Evolutionary conservation across 2,797 vertebrate genomes (phyloP), one percentile per base, ranked within the genome.

Genomic region (Gallinago stenura): DNA sequence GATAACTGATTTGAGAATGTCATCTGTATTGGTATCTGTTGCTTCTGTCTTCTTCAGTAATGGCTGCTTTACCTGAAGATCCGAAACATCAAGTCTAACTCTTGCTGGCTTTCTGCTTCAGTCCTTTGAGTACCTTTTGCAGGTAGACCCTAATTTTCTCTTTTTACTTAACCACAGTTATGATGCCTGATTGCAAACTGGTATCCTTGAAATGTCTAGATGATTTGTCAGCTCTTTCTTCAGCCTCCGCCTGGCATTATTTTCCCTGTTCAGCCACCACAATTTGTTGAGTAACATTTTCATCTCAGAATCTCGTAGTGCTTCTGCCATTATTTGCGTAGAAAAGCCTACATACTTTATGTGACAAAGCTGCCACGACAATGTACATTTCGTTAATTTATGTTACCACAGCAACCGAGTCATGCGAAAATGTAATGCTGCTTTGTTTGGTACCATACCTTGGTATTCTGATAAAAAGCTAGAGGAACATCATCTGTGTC

Each of bases 391-490:
- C 35, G 61, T 86, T 91, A 83, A 91, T 90, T 81, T 90, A 58
- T 82, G 96, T 96, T 95, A 69, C 93, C 87, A 90, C 90, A 94
- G 94, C 91, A 95, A 95, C 88, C 68, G 69, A 94, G 37, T 86
- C 79, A 81, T 65, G 77, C 2, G 7, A 87, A 91, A 85, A 89
- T 31, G 35, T 75, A 53, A 30, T n/a, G 57, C 83, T 85, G 48
- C 41, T 20, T 65, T 93, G 89, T 91, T 78, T 93, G 72, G n/a
- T 88, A n/a, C 53, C 68, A 57, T 45, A 78, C 72, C 75, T 83
- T 80, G 37, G 39, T 72, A 73, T 88, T 83, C 91, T 93, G 58
- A 46, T 57, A 51, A 82, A 93, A 93, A 89, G 9, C 66, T 43
- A 25, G 41, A 46, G 65, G 24, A 77, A 77, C 0, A 0, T 35